Conservation (phyloP, 1,140 invertebrate genomes). For the Microplitis mediator region DNA sequence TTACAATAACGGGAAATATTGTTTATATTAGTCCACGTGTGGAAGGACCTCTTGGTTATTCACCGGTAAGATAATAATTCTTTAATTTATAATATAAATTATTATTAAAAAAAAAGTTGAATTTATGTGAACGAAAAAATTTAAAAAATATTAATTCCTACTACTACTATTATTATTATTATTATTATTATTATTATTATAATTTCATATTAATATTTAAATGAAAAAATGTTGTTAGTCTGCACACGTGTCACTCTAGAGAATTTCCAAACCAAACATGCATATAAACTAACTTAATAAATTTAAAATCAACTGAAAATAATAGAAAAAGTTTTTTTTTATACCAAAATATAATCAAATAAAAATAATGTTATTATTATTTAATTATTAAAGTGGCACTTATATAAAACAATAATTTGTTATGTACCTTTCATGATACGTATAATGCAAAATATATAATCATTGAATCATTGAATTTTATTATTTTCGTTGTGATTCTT, state of each 20-base stretch:
- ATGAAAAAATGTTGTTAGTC: not conserved
- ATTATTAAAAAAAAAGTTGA: not conserved
- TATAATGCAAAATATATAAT: too few species aligned
- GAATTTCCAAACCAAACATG: not conserved
- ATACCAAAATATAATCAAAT: too few species aligned
- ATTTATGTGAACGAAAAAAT: not conserved
- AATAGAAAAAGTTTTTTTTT: too few species aligned
- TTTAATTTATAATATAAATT: not conserved
- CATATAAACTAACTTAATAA: too few species aligned
- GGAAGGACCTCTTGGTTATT: constrained; percentile 81
- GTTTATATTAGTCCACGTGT: constrained; percentile 86
- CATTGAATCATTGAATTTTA: too few species aligned
- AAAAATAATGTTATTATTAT: too few species aligned
- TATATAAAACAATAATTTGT: too few species aligned
- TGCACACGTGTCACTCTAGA: constrained; percentile 2
- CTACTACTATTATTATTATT: not conserved
- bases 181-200: not conserved
- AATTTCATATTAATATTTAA: not conserved
- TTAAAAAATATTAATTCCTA: too few species aligned
- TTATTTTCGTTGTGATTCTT: too few species aligned
- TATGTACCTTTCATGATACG: too few species aligned
- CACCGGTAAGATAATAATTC: constrained; percentile 70
- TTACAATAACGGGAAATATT: constrained; percentile 82
- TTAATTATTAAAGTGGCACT: too few species aligned
- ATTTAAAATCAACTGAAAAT: too few species aligned